These are phyloP conservation scores for Brachionus calyciflorus DNA, from an alignment of 1,140 invertebrate genomes.

Conservation along the genomic window DNA sequence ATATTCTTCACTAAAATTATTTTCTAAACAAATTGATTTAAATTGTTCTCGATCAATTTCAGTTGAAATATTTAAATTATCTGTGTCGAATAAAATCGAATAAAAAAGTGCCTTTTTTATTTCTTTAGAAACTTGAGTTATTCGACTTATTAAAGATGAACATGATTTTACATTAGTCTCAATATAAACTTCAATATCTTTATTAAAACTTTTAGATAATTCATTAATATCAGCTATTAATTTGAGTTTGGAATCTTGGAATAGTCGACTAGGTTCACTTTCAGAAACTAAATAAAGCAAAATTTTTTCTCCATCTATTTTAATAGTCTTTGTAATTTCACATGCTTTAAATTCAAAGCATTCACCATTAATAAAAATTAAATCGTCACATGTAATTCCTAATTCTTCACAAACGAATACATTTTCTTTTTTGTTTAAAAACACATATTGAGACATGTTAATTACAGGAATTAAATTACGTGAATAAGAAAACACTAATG, in stretches of 20 bases:
- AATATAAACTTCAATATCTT: not conserved
- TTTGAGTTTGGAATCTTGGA: not conserved
- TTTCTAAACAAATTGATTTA: not conserved
- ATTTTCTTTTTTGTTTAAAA: not conserved
- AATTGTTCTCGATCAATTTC: not conserved
- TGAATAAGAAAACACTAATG: not conserved
- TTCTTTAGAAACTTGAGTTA: not conserved
- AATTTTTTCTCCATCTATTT: not conserved
- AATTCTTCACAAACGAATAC: conserved; percentile 6
- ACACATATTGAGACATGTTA: conserved; percentile 12
- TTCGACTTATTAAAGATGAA: not conserved
- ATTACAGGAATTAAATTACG: not conserved
- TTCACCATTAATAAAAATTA: not conserved
- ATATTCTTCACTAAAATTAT: not conserved
- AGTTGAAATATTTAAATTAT: not conserved
- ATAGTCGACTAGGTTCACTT: not conserved
- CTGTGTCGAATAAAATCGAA: conserved; percentile 14
- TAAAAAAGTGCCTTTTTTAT: not conserved
- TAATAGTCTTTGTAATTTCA: not conserved
- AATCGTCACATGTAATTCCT: not conserved
- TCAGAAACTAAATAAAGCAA: not conserved
- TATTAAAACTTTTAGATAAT: not conserved
- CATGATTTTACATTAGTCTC: not conserved
- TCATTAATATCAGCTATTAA: not conserved
- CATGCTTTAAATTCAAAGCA: not conserved